Percentiles rank a stretch among this genome's conserved stretches.
Evolutionary conservation across 2,888 invertebrate genomes (phyloP).

Genomic region (Microchrysa polita): DNA sequence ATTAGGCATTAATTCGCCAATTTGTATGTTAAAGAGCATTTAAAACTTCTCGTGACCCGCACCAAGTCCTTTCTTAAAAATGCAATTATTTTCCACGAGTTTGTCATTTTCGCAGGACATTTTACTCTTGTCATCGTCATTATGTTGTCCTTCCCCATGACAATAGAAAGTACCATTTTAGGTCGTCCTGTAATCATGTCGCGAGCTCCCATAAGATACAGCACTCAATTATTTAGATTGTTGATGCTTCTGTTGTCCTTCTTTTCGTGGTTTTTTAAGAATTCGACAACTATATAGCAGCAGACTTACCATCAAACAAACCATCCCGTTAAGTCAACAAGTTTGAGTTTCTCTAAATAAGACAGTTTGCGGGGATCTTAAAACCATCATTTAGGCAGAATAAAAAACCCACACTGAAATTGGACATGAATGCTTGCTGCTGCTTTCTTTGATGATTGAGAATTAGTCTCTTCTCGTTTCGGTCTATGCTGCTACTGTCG

Average conservation of each 20-base stretch:
- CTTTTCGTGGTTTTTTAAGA: slow-evolving; percentile 43
- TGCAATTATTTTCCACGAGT: slow-evolving; percentile 31
- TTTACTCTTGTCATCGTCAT: background rate
- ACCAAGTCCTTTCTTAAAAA: background rate
- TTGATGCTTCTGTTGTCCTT: slow-evolving; percentile 6
- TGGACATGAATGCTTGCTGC: background rate
- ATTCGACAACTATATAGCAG: background rate
- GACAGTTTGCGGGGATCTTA: slow-evolving; percentile 46
- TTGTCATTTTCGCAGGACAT: background rate
- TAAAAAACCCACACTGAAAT: background rate
- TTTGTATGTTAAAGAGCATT: slow-evolving; percentile 44
- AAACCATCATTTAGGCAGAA: slow-evolving; percentile 30
- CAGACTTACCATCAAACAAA: too few relatives aligned
- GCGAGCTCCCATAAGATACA: slow-evolving; percentile 18
- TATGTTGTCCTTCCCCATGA: background rate
- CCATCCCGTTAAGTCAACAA: slow-evolving; percentile 45
- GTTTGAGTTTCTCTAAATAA: slow-evolving; percentile 48
- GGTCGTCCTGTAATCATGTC: slow-evolving; percentile 22
- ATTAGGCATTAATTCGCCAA: slow-evolving; percentile 32
- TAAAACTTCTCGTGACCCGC: slow-evolving; percentile 42
- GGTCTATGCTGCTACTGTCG: background rate
- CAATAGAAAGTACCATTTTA: background rate
- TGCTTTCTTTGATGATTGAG: too few relatives aligned
- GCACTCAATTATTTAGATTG: slow-evolving; percentile 48
- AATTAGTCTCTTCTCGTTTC: background rate